phyloP scores from a whole-genome alignment of 2,888 invertebrate species.

The Peribatodes rhomboidaria region DNA sequence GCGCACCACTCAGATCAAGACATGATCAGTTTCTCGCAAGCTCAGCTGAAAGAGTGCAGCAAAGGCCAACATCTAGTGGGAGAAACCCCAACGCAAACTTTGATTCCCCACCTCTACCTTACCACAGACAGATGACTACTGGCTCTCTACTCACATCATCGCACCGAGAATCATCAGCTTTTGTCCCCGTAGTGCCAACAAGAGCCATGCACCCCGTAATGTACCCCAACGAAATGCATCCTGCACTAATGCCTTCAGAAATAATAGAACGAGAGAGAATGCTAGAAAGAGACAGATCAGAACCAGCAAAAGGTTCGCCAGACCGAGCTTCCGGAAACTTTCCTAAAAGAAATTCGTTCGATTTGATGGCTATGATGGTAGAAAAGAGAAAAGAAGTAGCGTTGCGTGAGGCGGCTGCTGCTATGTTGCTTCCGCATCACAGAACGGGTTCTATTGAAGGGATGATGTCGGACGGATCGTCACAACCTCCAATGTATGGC shows the following conservation, averaged over 20 bases:
- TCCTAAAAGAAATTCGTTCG: constrained; percentile 88
- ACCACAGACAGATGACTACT: constrained; percentile 88
- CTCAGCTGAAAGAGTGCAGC: constrained; percentile 79
- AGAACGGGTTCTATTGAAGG: constrained; percentile 83
- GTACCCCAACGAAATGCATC: constrained; percentile 90
- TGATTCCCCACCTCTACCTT: constrained; percentile 88
- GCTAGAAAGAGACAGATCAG: constrained; percentile 79
- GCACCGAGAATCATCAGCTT: constrained; percentile 93
- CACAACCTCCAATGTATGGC: constrained; percentile 89
- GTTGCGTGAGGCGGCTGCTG: constrained; percentile 90
- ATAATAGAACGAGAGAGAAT: constrained; percentile 86
- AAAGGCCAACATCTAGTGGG: constrained; percentile 82
- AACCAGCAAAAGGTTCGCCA: constrained; percentile 81
- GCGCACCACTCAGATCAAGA: constrained; percentile 81
- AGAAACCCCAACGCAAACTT: constrained; percentile 85
- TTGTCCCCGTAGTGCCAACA: constrained; percentile 95
- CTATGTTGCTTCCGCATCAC: constrained; percentile 89
- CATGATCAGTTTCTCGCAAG: constrained; percentile 88
- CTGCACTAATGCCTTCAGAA: constrained; percentile 88
- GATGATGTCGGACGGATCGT: constrained; percentile 86
- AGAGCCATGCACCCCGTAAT: constrained; percentile 91
- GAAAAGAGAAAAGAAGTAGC: constrained; percentile 95
- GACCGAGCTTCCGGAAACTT: constrained; percentile 78
- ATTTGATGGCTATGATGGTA: constrained; percentile 96
- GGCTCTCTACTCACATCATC: constrained; percentile 80